These are phyloP conservation scores for Saturnia pavonia DNA, from an alignment of 2,888 invertebrate species.

Conservation along the genomic window DNA sequence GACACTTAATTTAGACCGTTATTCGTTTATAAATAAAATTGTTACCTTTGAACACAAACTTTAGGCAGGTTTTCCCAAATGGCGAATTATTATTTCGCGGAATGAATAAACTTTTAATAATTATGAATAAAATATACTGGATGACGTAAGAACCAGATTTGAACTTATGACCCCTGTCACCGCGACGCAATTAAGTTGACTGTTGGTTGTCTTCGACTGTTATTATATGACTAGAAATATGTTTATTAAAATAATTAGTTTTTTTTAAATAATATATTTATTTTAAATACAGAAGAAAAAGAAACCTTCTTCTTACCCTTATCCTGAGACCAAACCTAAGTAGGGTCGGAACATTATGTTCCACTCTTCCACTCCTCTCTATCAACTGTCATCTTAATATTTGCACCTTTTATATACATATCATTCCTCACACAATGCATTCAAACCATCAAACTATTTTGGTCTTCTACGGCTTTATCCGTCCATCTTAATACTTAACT, in stretches of 20 bases:
- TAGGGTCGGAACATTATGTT: too few species aligned
- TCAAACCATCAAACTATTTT: too few species aligned
- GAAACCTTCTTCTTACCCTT: too few species aligned
- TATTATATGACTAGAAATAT: neutral
- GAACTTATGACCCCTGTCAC: conserved; percentile 54
- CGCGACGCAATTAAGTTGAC: conserved; percentile 41
- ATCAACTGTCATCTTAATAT: too few species aligned
- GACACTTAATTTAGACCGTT: neutral
- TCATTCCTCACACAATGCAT: too few species aligned
- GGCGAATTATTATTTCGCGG: conserved; percentile 31
- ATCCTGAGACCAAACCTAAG: too few species aligned
- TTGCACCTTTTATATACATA: too few species aligned
- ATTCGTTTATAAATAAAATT: neutral
- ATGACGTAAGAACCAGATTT: conserved; percentile 46
- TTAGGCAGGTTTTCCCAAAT: conserved; percentile 38
- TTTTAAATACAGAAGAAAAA: neutral
- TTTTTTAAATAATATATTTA: neutral
- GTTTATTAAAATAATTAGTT: neutral
- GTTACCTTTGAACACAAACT: conserved; percentile 1
- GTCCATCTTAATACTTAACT: too few species aligned
- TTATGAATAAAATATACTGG: conserved; percentile 44
- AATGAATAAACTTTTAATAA: conserved; percentile 35
- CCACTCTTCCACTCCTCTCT: too few species aligned
- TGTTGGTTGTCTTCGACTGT: conserved; percentile 1
- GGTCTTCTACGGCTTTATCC: too few species aligned